Conservation (phyloP, 1,140 invertebrate genomes). For the Thereuonema tuberculata region DNA sequence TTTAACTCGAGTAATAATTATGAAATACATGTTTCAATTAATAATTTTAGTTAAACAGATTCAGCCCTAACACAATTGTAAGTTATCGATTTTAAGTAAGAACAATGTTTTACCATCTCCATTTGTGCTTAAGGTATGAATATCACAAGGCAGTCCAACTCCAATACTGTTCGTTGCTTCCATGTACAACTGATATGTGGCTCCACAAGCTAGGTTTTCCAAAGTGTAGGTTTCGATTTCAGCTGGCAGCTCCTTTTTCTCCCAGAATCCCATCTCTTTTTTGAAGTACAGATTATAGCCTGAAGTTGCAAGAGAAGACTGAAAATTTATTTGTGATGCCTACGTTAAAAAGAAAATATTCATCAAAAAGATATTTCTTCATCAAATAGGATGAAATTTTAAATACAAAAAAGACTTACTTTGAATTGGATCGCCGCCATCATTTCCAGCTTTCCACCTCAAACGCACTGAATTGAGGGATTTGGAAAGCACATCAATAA, state of each 20-base stretch:
- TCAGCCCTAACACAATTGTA: neutral
- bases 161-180: slow-evolving; percentile 78
- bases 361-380: neutral
- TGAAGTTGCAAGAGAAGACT: neutral
- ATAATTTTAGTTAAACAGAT: neutral
- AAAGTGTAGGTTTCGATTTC: slow-evolving; percentile 14
- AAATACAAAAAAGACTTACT: neutral
- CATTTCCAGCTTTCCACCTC: slow-evolving; percentile 9
- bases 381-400: neutral
- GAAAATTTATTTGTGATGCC: neutral
- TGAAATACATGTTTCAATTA: neutral
- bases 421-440: slow-evolving; percentile 14
- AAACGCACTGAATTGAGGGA: slow-evolving; percentile 1
- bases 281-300: neutral
- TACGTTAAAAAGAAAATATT: neutral
- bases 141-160: slow-evolving; percentile 70
- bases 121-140: slow-evolving; percentile 65
- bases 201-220: slow-evolving; percentile 65
- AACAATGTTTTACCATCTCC: slow-evolving; percentile 47
- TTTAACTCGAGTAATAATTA: neutral
- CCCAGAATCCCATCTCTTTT: neutral
- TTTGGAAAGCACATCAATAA: neutral
- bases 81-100: too few relatives aligned
- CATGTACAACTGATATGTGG: slow-evolving; percentile 70
- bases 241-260: neutral